Conservation (phyloP, 1,140 invertebrate species). For the Bombyx mori region ASM3026992v2 NC_085127.1:4407001-4407500, state of each 20-base stretch:
- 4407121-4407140: slow-evolving; percentile 47
- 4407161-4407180: slow-evolving; percentile 74
- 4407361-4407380: no score
- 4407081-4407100: slow-evolving; percentile 30
- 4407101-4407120: slow-evolving; percentile 22
- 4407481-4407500: no score
- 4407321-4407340: no score
- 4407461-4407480: no score
- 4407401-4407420: no score
- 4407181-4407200: slow-evolving; percentile 87
- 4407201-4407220: slow-evolving; percentile 80
- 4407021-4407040: slow-evolving; percentile 14
- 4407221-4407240: slow-evolving; percentile 1
- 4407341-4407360: no score
- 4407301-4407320: no score
- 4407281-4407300: not conserved
- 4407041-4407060: slow-evolving; percentile 18
- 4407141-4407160: slow-evolving; percentile 73
- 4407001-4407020: slow-evolving; percentile 17
- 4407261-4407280: not conserved
- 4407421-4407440: no score
- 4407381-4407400: no score
- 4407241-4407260: not conserved
- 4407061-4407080: slow-evolving; percentile 26
- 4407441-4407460: no score